Evolutionary conservation across 2,797 vertebrate genomes (phyloP), one percentile per base, ranked within the genome.

Genomic region (Apogon hyalosoma): DNA sequence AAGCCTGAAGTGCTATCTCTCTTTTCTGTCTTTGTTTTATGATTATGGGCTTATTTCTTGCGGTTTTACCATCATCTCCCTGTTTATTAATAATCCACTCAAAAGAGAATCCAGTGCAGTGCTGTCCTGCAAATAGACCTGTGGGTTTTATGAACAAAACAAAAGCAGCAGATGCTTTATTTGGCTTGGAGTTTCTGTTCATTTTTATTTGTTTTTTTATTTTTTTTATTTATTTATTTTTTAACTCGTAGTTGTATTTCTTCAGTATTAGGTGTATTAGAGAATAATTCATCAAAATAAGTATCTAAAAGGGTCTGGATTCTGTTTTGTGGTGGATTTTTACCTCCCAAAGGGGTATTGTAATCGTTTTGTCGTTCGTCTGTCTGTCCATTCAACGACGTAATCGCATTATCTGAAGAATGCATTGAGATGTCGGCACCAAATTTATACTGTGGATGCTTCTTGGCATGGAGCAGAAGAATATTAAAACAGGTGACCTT

Each of bases 311-410:
- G 3, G 42, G 15, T 61, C 28, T 57, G 40, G 61, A 21, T 41
- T 70, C 36, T 71, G 55, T 65, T 75, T 69, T 77, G 48, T 10
- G 16, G 69, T 82, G 75, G 70, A 66, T 82, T 24, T 24, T 24
- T 24, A 24, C 21, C 21, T 24, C 4, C 21, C 21, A 4, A 24
- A 24, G 2, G 21, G 21, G 21, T 24, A 2, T 24, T 4, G 21
- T 24, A 24, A 24, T 24, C 21, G 21, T 24, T 24, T 24, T 24
- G 21, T 24, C 4, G 21, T 24, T 4, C 21, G 21, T 24, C 21
- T 24, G 21, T 24, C 21, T 24, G 21, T 24, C 21, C 21, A 24
- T 24, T 4, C 21, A 24, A 24, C 2, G 4, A 24, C 4, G 4
- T 24, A 24, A 2, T 2, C 21, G 4, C 21, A 24, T 24, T 24